Evolutionary conservation across 2,888 invertebrate species (phyloP).

Genomic region (Pecten maximus): DNA sequence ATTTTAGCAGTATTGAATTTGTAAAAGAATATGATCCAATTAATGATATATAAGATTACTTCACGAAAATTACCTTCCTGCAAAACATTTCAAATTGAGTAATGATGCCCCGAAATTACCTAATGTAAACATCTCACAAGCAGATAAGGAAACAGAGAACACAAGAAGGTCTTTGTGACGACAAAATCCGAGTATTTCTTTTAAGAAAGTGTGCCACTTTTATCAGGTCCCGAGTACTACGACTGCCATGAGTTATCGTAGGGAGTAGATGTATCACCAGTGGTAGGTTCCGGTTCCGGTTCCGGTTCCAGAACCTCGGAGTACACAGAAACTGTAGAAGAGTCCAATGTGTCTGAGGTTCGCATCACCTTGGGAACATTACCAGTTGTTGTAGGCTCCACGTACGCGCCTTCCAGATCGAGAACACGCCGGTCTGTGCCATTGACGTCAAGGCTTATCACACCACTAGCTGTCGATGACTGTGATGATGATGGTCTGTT

Average conservation of each 20-base stretch:
- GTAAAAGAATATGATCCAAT: no score
- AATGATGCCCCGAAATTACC: neutral
- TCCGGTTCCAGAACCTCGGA: neutral
- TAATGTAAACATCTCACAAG: neutral
- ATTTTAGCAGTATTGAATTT: no score
- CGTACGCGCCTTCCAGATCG: neutral
- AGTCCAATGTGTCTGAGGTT: neutral
- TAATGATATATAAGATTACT: no score
- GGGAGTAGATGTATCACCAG: neutral
- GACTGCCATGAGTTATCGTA: neutral
- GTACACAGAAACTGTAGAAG: neutral
- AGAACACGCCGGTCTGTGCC: neutral
- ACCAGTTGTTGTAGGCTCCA: neutral
- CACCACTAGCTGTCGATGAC: neutral
- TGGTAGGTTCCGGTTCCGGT: neutral
- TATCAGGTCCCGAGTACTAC: neutral
- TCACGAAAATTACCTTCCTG: neutral
- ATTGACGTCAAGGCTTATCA: neutral
- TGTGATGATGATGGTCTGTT: neutral
- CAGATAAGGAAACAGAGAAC: neutral
- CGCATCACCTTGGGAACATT: neutral
- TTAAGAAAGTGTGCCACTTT: neutral
- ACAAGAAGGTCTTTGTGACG: neutral
- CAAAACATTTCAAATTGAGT: neutral
- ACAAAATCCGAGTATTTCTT: conserved; percentile 18